Evolutionary conservation across 2,797 vertebrate species (phyloP).

Genomic region (Darevskia nairensis): DNA sequence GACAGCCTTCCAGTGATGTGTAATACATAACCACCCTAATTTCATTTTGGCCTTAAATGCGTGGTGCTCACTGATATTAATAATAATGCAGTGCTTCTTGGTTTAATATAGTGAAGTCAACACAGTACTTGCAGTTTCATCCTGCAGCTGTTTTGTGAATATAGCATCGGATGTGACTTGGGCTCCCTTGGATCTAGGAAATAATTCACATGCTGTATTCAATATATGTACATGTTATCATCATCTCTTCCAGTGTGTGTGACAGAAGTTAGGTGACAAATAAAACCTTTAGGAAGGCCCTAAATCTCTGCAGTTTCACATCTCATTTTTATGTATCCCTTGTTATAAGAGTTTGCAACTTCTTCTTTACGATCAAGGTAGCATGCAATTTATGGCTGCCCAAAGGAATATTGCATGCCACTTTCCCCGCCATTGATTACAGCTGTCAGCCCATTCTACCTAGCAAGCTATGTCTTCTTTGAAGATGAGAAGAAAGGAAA

Average conservation of each 20-base stretch:
- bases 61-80: conserved; percentile 68
- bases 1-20: conserved; percentile 69
- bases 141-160: conserved; percentile 53
- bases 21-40: conserved; percentile 66
- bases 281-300: conserved; percentile 22
- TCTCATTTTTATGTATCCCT: conserved; percentile 41
- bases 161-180: conserved; percentile 14
- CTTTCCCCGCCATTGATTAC: neutral
- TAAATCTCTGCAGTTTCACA: conserved; percentile 35
- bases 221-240: conserved; percentile 26
- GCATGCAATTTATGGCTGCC: conserved; percentile 32
- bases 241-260: conserved; percentile 13
- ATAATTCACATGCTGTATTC: conserved; percentile 39
- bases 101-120: conserved; percentile 56
- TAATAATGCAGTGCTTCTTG: conserved; percentile 66
- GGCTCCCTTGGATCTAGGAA: conserved; percentile 54
- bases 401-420: conserved; percentile 32
- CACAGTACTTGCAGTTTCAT: conserved; percentile 55
- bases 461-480: conserved; percentile 6
- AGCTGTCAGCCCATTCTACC: conserved; percentile 12
- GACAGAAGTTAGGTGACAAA: conserved; percentile 39
- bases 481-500: neutral
- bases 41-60: conserved; percentile 66
- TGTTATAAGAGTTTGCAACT: conserved; percentile 25
- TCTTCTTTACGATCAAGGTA: conserved; percentile 33